phyloP scores from a whole-genome alignment of 2,888 invertebrate species.

The Dasysyrphus albostriatus region DNA sequence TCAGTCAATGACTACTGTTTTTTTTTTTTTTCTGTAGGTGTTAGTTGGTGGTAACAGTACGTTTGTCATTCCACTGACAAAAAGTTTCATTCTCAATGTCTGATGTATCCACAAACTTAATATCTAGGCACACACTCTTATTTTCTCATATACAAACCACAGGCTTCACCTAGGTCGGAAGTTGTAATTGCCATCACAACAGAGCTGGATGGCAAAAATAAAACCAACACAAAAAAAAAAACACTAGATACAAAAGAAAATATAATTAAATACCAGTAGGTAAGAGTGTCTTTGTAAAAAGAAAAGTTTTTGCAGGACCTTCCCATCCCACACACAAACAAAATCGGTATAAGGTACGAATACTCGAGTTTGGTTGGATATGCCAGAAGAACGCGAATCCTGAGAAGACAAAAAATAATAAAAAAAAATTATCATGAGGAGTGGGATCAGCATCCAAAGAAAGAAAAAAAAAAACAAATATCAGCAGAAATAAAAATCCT shows the following conservation, averaged over 20 bases:
- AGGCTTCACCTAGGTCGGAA: neutral
- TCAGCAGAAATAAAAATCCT: slow-evolving; percentile 60
- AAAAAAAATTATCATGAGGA: neutral
- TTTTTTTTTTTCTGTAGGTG: slow-evolving; percentile 25
- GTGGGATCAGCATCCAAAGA: slow-evolving; percentile 5
- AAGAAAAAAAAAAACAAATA: slow-evolving; percentile 45
- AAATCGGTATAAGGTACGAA: neutral
- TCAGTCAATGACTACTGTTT: slow-evolving; percentile 21
- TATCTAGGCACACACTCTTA: slow-evolving; percentile 24
- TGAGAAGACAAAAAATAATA: neutral
- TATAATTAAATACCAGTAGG: slow-evolving; percentile 58
- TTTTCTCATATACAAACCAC: neutral
- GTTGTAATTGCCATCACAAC: slow-evolving; percentile 50
- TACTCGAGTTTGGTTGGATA: neutral
- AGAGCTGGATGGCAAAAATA: slow-evolving; percentile 17
- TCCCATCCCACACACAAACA: neutral
- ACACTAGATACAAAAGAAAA: slow-evolving; percentile 40
- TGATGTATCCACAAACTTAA: slow-evolving; percentile 37
- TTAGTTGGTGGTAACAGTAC: neutral
- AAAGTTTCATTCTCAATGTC: slow-evolving; percentile 6
- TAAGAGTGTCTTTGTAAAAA: slow-evolving; percentile 36
- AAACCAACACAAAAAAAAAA: slow-evolving; percentile 29
- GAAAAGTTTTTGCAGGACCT: slow-evolving; percentile 35
- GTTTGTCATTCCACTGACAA: slow-evolving; percentile 38
- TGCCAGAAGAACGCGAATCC: neutral